A percentile compares a stretch with the other conserved stretches of the same genome.
Conservation (phyloP, 2,113 vertebrate species). For the Salminus brasiliensis region DNA sequence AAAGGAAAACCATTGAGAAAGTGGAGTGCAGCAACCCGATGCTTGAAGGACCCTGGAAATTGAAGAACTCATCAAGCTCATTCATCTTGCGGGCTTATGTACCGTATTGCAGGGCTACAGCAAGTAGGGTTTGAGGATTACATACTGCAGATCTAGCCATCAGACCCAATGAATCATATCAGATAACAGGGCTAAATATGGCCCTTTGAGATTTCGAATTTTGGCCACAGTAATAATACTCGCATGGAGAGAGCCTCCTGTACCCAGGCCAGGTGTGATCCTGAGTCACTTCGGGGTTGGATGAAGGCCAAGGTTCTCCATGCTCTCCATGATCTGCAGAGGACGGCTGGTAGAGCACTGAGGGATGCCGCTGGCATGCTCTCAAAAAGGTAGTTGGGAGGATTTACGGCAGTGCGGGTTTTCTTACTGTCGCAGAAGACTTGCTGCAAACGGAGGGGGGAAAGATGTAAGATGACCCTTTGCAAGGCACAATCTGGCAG, state of each 20-base stretch:
- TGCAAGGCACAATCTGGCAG: constrained; percentile 49
- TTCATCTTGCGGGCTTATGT: constrained; percentile 65
- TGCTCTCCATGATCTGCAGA: constrained; percentile 16
- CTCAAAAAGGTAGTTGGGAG: constrained; percentile 67
- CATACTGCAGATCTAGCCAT: constrained; percentile 47
- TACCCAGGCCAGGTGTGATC: constrained; percentile 6
- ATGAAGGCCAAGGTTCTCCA: constrained; percentile 36
- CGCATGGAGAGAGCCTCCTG: constrained; percentile 21
- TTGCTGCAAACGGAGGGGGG: constrained; percentile 40
- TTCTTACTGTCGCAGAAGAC: constrained; percentile 49
- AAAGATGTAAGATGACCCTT: constrained; percentile 60
- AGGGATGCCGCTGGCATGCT: constrained; percentile 48
- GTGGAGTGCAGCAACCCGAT: constrained; percentile 63
- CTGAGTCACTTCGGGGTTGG: constrained; percentile 46
- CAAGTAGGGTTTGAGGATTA: neutral
- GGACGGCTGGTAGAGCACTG: constrained; percentile 33
- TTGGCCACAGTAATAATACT: constrained; percentile 11
- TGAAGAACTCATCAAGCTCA: constrained; percentile 72
- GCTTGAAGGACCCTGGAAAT: constrained; percentile 65
- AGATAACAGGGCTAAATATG: constrained; percentile 53
- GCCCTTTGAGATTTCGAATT: constrained; percentile 35
- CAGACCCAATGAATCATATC: constrained; percentile 66
- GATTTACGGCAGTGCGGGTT: constrained; percentile 56
- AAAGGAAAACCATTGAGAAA: constrained; percentile 14
- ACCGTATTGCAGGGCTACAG: neutral